Conservation (phyloP, 1,140 invertebrate genomes). For the Drosophila littoralis region DNA sequence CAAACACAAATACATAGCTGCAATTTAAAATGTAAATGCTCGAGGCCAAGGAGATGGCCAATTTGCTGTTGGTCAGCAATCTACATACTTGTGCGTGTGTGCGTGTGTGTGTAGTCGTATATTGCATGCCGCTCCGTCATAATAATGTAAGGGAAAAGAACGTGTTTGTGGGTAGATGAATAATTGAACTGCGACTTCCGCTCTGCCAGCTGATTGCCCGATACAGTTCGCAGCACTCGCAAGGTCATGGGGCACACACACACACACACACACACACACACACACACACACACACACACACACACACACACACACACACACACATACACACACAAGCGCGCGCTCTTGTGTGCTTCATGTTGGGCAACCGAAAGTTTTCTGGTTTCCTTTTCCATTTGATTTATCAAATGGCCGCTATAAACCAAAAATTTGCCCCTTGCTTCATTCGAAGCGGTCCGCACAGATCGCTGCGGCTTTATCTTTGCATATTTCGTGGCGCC, state of each 20-base stretch:
- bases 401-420: slow-evolving; percentile 64
- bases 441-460: slow-evolving; percentile 27
- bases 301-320: slow-evolving; percentile 2
- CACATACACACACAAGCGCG: no score
- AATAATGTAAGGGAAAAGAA: slow-evolving; percentile 36
- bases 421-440: slow-evolving; percentile 43
- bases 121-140: slow-evolving; percentile 34
- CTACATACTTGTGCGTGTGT: slow-evolving; percentile 27
- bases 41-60: slow-evolving; percentile 62
- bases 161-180: slow-evolving; percentile 54
- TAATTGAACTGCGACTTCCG: slow-evolving; percentile 76
- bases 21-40: slow-evolving; percentile 81
- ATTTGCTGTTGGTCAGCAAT: slow-evolving; percentile 45
- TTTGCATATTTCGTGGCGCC: slow-evolving; percentile 72
- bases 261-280: neutral
- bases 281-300: neutral
- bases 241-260: slow-evolving; percentile 30
- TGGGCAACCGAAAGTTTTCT: slow-evolving; percentile 16
- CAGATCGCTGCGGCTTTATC: slow-evolving; percentile 72
- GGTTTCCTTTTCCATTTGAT: slow-evolving; percentile 48
- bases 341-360: slow-evolving; percentile 24
- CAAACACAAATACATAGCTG: slow-evolving; percentile 64
- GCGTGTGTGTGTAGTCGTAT: slow-evolving; percentile 27
- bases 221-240: slow-evolving; percentile 19
- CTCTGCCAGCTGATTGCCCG: slow-evolving; percentile 68